These are phyloP conservation scores for Heliornis fulica DNA, from an alignment of 2,113 vertebrate species.

Conservation along the genomic window DNA sequence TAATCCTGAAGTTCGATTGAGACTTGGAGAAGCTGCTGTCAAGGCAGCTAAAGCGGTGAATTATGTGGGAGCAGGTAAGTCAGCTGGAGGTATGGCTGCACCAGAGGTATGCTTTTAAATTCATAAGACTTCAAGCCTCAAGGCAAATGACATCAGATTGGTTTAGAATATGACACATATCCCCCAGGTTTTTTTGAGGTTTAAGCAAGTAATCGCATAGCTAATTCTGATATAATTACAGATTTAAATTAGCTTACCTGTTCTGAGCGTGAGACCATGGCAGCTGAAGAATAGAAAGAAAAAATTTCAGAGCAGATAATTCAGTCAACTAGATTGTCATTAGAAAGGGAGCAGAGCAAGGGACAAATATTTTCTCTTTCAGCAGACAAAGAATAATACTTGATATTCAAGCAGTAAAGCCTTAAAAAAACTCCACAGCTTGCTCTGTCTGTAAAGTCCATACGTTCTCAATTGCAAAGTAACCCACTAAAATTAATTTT, in stretches of 20 bases:
- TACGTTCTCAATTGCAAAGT: neutral
- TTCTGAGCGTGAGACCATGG: neutral
- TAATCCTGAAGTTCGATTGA: constrained; percentile 84
- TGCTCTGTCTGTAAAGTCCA: neutral
- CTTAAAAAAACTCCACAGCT: neutral
- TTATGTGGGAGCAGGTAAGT: constrained; percentile 93
- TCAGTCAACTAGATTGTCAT: neutral
- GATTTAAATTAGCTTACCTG: neutral
- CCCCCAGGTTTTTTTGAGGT: neutral
- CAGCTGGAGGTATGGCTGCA: neutral
- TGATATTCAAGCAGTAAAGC: neutral
- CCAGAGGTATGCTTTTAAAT: neutral
- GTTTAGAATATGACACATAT: neutral
- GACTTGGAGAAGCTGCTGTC: constrained; percentile 93
- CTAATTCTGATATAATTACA: neutral
- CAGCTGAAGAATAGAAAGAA: neutral
- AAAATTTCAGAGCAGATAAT: neutral
- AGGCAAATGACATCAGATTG: neutral
- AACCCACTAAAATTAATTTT: neutral
- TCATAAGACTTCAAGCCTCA: neutral
- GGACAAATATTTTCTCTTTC: neutral
- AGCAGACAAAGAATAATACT: neutral
- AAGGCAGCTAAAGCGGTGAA: constrained; percentile 93
- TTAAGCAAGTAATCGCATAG: neutral
- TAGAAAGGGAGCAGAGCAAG: neutral